Evolutionary conservation across 2,797 vertebrate species (phyloP), one percentile per base, ranked within the genome.

Genomic region (Forpus xanthops): DNA sequence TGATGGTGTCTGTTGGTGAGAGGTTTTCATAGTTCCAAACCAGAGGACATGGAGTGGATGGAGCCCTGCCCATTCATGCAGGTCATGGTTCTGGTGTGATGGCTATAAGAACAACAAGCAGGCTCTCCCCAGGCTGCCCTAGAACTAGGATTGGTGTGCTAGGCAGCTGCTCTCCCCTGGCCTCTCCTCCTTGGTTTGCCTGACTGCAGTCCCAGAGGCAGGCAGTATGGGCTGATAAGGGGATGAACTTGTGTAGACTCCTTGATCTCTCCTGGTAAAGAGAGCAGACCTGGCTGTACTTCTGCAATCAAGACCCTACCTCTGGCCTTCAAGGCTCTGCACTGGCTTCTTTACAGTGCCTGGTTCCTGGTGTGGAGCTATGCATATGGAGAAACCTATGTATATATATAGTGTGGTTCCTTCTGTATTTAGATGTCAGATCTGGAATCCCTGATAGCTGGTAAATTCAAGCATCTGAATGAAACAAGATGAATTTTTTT

Each of bases 351-450:
- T 66, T 62, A 30, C 27, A 58, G 20, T 53, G 14, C 33, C 37
- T 9, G 25, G 68, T 85, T 35, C 11, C 37, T 65, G 37, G 14
- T 3, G 0, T 47, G 42, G 30, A 66, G 15, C 24, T 15, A 4
- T 6, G 11, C 25, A 20, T 21, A 3, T 8, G 18, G 30, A 71
- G 70, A 71, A 62, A 42, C 0, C 0, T 41, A 6, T 11, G 1
- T 62, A 15, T 58, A 16, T 50, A 16, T 9, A 13, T 28, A 58
- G 24, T 1, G 1, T 72, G 28, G 21, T 86, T 49, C 25, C 27
- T 74, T 67, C 27, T 73, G 13, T 37, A 68, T 82, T 72, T 13
- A 53, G 9, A 24, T 60, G 14, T 53, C 50, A 44, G 8, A 17
- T 80, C 55, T 80, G 30, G 68, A 89, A 41, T 58, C 55, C 11